Conservation (phyloP, 2,888 invertebrate species). For the Dimorphilus gyrociliatus region DNA sequence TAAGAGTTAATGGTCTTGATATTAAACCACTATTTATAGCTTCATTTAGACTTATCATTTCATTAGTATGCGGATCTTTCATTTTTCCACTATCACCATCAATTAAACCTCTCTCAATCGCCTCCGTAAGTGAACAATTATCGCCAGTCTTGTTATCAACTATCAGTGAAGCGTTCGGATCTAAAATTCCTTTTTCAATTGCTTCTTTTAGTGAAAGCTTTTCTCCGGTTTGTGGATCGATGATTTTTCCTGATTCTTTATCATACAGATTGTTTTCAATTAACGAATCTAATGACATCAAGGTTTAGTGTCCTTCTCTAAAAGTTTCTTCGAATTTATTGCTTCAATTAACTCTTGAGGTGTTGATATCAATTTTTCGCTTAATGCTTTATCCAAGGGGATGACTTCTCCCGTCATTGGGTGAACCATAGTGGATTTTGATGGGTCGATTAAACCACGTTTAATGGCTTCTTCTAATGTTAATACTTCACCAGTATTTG, state of each 20-base stretch:
- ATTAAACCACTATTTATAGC: slow-evolving; percentile 54
- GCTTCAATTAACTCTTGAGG: too few species aligned
- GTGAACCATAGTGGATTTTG: slow-evolving; percentile 45
- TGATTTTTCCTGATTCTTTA: not conserved
- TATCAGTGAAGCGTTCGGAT: too few species aligned
- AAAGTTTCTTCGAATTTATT: too few species aligned
- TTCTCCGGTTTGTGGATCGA: slow-evolving; percentile 39
- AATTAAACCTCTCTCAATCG: slow-evolving; percentile 64
- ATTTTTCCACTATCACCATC: slow-evolving; percentile 60
- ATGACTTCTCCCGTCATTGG: slow-evolving; percentile 60
- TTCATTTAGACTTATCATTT: slow-evolving; percentile 61
- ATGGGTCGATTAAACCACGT: slow-evolving; percentile 54
- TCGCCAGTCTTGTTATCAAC: too few species aligned
- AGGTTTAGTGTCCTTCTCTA: too few species aligned
- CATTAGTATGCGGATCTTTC: slow-evolving; percentile 62
- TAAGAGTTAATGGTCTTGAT: slow-evolving; percentile 3
- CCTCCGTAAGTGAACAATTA: slow-evolving; percentile 62
- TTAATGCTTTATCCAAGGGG: slow-evolving; percentile 61
- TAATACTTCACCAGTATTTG: slow-evolving; percentile 40
- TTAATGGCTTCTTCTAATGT: slow-evolving; percentile 60
- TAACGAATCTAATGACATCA: too few species aligned
- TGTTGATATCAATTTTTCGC: slow-evolving; percentile 30
- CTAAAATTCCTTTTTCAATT: slow-evolving; percentile 14
- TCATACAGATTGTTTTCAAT: not conserved
- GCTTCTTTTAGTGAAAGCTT: slow-evolving; percentile 26